These are phyloP conservation scores for Ochotona curzoniae DNA, from an alignment of 2,113 vertebrate species.

Conservation along the genomic window DNA sequence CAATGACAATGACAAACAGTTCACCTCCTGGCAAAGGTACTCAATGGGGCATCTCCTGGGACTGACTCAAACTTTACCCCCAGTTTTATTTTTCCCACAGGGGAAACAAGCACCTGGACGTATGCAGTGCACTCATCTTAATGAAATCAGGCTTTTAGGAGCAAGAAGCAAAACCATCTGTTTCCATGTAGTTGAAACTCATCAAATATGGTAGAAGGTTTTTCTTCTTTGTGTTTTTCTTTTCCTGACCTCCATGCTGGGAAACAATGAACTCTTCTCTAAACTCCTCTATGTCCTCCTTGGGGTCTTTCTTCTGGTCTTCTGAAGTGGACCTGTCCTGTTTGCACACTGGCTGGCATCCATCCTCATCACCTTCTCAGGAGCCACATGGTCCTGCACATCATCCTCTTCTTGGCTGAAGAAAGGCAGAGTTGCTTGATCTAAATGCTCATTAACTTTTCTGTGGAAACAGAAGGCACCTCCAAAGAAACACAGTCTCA, in stretches of 20 bases:
- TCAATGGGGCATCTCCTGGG: slow-evolving; percentile 33
- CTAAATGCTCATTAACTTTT: too few relatives aligned
- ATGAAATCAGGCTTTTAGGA: slow-evolving; percentile 71
- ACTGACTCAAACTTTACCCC: not conserved
- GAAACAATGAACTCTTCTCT: not conserved
- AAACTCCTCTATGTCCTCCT: not conserved
- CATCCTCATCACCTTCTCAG: not conserved
- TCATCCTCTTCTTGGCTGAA: too few relatives aligned
- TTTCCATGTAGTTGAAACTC: not conserved
- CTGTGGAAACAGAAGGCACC: too few relatives aligned
- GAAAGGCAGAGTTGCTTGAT: too few relatives aligned
- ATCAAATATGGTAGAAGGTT: not conserved
- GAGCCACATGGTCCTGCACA: too few relatives aligned
- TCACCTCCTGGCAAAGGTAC: slow-evolving; percentile 22
- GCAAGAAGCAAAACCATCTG: slow-evolving; percentile 18
- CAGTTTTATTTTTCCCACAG: slow-evolving; percentile 3
- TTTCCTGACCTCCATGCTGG: not conserved
- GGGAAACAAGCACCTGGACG: not conserved
- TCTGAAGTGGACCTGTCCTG: not conserved
- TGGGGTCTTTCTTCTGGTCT: not conserved
- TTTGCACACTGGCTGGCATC: fast-evolving
- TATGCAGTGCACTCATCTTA: slow-evolving; percentile 53
- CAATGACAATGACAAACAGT: slow-evolving; percentile 59
- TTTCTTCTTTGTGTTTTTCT: not conserved
- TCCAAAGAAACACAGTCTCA: too few relatives aligned